These are phyloP conservation scores for Pao palembangensis DNA, from an alignment of 2,113 vertebrate species.

Conservation along the genomic window DNA sequence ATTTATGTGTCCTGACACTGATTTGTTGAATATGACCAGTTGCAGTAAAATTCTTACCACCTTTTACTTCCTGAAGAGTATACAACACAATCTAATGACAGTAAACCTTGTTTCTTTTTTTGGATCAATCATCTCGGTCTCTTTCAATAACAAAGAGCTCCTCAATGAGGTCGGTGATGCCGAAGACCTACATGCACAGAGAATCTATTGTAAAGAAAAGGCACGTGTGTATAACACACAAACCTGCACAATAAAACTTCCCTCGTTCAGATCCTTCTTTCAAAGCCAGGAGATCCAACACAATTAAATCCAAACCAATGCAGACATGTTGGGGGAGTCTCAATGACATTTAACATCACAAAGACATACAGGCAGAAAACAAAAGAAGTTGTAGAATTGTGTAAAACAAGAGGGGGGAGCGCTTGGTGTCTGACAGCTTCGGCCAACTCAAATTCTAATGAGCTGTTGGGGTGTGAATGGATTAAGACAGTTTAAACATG, in stretches of 20 bases:
- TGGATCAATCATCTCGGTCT: conserved; percentile 70
- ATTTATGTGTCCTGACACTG: conserved; percentile 18
- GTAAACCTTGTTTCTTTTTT: conserved; percentile 53
- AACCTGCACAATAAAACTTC: conserved; percentile 53
- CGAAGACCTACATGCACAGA: conserved; percentile 31
- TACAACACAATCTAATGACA: conserved; percentile 46
- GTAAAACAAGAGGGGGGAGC: conserved; percentile 30
- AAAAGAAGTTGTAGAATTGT: conserved; percentile 41
- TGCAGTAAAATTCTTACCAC: conserved; percentile 8
- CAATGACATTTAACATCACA: conserved; percentile 58
- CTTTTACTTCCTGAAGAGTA: conserved; percentile 34
- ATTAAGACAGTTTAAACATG: conserved; percentile 10
- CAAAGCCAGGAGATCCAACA: conserved; percentile 43
- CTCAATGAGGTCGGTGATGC: conserved; percentile 43
- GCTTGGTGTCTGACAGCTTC: conserved; percentile 24
- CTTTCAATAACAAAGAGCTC: conserved; percentile 61
- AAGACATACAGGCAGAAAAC: conserved; percentile 46
- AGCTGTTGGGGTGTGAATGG: not conserved
- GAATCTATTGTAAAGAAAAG: conserved; percentile 52
- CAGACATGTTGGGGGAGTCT: conserved; percentile 51
- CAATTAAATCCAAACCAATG: conserved; percentile 52
- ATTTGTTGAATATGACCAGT: too few relatives aligned
- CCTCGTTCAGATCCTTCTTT: conserved; percentile 45
- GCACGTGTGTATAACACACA: conserved; percentile 48
- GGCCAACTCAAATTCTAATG: conserved; percentile 46